Evolutionary conservation across 2,113 vertebrate species (phyloP).

Genomic region (Deroptyus accipitrinus): DNA sequence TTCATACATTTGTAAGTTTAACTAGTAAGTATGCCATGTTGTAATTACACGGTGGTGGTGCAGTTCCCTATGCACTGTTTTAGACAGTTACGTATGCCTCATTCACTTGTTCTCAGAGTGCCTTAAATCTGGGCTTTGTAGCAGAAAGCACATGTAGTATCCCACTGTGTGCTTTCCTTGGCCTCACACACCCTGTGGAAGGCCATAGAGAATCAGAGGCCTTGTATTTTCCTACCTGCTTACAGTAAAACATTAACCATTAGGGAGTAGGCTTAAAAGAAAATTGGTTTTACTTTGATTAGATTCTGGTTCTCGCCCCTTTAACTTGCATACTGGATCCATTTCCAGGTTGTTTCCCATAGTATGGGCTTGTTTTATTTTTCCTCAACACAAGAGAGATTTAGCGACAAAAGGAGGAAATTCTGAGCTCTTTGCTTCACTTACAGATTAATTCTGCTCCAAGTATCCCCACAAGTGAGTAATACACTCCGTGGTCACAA

Average conservation of each 20-base stretch:
- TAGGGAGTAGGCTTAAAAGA: background rate
- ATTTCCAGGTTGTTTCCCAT: background rate
- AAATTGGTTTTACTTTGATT: background rate
- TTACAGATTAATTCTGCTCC: background rate
- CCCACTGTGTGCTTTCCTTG: background rate
- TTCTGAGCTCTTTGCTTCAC: background rate
- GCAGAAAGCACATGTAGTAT: fast-evolving
- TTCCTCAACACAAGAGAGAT: background rate
- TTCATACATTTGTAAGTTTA: background rate
- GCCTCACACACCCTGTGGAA: background rate
- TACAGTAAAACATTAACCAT: background rate
- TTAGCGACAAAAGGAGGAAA: background rate
- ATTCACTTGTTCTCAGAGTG: background rate
- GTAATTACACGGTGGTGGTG: background rate
- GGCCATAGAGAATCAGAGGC: background rate
- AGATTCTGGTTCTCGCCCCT: background rate
- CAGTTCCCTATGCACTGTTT: background rate
- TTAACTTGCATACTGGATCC: background rate
- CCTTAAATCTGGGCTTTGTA: background rate
- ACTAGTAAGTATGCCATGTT: background rate
- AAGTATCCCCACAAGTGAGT: background rate
- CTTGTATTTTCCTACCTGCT: background rate
- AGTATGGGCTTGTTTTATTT: background rate
- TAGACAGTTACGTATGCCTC: background rate
- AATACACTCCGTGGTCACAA: background rate